Evolutionary conservation across 2,113 vertebrate species (phyloP), one percentile per base, ranked within the genome.

Genomic region (Vidua macroura): DNA sequence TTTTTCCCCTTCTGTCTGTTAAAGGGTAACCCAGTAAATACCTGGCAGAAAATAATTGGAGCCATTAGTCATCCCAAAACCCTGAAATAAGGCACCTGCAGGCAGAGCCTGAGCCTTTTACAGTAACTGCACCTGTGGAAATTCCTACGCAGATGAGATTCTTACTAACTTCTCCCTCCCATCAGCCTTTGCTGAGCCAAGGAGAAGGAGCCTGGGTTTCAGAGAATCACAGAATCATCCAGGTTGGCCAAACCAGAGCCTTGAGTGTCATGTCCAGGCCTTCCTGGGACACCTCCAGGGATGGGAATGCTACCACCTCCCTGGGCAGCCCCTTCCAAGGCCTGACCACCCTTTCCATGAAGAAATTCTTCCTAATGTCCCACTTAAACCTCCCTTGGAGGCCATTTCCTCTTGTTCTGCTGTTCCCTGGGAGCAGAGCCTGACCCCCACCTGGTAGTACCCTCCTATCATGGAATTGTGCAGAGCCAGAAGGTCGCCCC

Each of bases 231-330:
- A 51, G 67, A 56, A 49, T 31, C 43, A 49, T 18, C 18, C 20
- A 43, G 21, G 22, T 19, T 49, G 43, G 58, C 27, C 9, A 3
- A 33, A 9, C 33, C 44, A 60, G 46, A 86, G 44, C n/a, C 8
- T 30, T 41, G 30, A 70, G 41, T 35, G 30, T 22, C 49, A 49
- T 0, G 0, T 21, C 58, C 24, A 43, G 43, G 3, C 24, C 7
- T 72, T 27, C 30, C 41, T 55, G 21, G n/a, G 49, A 27, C 35
- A 35, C 35, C 30, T 56, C 24, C n/a, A 56, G 16, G 30, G 16
- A 10, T 35, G 35, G 30, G 17, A 5, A 72, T 30, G 31, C 41
- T 44, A 63, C 13, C 11, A 30, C 30, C 41, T 49, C 30, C n/a
- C 20, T 48, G n/a, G 28, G n/a, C 48, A 63, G 41, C 33, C 19